Conservation (phyloP, 1,140 invertebrate genomes). For the Halictus rubicundus region DNA sequence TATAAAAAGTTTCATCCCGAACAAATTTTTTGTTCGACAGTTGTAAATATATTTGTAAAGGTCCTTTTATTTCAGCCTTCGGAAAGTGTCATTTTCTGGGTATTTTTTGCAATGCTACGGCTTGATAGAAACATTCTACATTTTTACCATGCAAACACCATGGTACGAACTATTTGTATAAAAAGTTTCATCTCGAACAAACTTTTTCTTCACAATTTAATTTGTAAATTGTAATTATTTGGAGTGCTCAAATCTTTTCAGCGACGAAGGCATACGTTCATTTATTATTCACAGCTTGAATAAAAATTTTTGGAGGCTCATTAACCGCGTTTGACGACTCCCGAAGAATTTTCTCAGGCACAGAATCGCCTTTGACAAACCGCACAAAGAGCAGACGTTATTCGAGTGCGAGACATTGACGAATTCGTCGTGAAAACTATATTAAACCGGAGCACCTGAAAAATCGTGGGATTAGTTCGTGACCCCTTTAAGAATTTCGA, state of each 20-base stretch:
- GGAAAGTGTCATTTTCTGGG: too few relatives aligned
- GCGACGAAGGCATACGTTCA: conserved; percentile 50
- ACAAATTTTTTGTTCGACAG: too few relatives aligned
- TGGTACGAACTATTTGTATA: too few relatives aligned
- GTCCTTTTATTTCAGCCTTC: too few relatives aligned
- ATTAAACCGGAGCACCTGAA: conserved; percentile 65
- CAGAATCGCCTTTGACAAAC: conserved; percentile 29
- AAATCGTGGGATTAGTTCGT: conserved; percentile 71
- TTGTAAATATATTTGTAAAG: too few relatives aligned
- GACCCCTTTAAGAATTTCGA: conserved; percentile 26
- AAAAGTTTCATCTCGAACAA: too few relatives aligned
- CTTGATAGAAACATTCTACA: too few relatives aligned
- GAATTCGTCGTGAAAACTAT: conserved; percentile 59
- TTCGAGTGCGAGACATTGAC: conserved; percentile 72
- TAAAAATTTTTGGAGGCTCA: conserved; percentile 62
- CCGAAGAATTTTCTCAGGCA: conserved; percentile 42
- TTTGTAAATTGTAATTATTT: neutral
- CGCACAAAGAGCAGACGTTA: conserved; percentile 52
- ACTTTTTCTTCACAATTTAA: too few relatives aligned
- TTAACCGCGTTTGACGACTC: conserved; percentile 52
- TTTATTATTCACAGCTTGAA: conserved; percentile 14
- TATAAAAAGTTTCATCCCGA: too few relatives aligned
- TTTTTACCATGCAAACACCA: too few relatives aligned
- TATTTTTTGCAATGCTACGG: too few relatives aligned
- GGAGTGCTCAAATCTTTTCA: conserved; percentile 58